Conservation (phyloP, 2,797 vertebrate species). For the Ctenopoma kingsleyae region DNA sequence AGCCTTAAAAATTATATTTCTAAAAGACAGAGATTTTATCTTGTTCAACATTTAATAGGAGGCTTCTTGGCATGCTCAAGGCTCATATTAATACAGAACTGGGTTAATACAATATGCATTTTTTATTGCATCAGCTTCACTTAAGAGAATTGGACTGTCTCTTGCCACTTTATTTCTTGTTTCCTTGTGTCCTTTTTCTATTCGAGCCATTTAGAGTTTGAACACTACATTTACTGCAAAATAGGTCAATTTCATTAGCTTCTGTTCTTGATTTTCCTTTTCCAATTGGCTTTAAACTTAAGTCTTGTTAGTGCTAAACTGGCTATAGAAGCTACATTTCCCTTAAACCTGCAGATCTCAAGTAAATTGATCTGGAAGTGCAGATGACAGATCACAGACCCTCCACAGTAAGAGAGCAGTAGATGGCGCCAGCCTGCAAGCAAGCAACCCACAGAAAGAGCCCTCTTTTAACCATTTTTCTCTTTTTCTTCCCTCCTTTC, state of each 20-base stretch:
- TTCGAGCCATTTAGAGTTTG: slow-evolving; percentile 13
- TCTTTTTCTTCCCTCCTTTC: slow-evolving; percentile 13
- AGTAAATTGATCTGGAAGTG: neutral
- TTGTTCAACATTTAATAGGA: slow-evolving; percentile 60
- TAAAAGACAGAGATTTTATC: slow-evolving; percentile 61
- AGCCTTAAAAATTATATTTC: slow-evolving; percentile 51
- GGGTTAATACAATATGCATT: slow-evolving; percentile 63
- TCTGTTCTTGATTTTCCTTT: neutral
- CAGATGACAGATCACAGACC: slow-evolving; percentile 32
- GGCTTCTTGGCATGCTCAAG: slow-evolving; percentile 43
- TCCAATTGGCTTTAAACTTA: neutral
- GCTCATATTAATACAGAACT: slow-evolving; percentile 61
- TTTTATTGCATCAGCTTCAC: slow-evolving; percentile 53
- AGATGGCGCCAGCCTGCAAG: slow-evolving; percentile 76
- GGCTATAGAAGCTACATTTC: neutral
- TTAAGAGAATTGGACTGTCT: slow-evolving; percentile 43
- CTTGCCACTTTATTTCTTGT: slow-evolving; percentile 14
- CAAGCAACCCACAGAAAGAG: slow-evolving; percentile 16
- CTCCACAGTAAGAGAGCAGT: slow-evolving; percentile 43
- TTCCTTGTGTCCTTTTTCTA: slow-evolving; percentile 17
- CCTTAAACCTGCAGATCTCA: slow-evolving; percentile 25
- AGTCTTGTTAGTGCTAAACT: neutral
- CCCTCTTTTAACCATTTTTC: slow-evolving; percentile 26
- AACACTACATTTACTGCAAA: neutral
- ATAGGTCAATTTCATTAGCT: neutral